phyloP scores from a whole-genome alignment of 2,888 invertebrate genomes.

The Prosapia bicincta region DNA sequence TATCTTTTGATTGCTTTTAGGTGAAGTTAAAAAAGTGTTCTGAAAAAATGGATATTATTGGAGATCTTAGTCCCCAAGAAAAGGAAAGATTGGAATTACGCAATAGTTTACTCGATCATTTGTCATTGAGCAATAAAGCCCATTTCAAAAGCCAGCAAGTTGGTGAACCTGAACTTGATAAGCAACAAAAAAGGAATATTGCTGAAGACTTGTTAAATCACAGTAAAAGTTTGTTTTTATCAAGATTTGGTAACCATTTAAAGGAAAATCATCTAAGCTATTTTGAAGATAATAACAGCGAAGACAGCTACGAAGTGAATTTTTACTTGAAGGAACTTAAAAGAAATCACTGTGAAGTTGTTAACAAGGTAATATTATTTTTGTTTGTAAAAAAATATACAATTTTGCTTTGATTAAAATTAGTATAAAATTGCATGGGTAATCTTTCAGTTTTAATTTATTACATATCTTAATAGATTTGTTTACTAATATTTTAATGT shows the following conservation, averaged over 20 bases:
- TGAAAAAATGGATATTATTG: conserved; percentile 9
- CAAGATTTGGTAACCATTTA: conserved; percentile 72
- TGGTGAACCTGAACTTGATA: conserved; percentile 68
- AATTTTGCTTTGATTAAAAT: too few species aligned
- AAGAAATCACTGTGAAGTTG: conserved; percentile 53
- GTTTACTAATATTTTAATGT: too few species aligned
- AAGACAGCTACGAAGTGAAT: conserved; percentile 53
- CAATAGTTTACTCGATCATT: conserved; percentile 57
- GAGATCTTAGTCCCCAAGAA: not conserved
- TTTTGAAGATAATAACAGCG: conserved; percentile 53
- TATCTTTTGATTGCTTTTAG: too few species aligned
- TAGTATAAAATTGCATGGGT: too few species aligned
- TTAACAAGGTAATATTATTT: conserved; percentile 33
- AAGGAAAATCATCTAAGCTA: conserved; percentile 63
- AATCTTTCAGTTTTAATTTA: too few species aligned
- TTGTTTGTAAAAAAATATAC: too few species aligned
- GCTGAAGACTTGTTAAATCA: conserved; percentile 60
- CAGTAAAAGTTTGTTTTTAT: conserved; percentile 67
- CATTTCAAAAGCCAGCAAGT: conserved; percentile 81
- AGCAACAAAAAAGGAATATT: conserved; percentile 65
- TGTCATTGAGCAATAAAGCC: conserved; percentile 59
- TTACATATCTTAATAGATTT: too few species aligned
- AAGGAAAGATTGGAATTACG: conserved; percentile 31
- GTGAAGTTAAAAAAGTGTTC: not conserved
- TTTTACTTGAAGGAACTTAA: conserved; percentile 62